Evolutionary conservation across 2,888 invertebrate genomes (phyloP).

Genomic region (Gymnosoma rotundatum): DNA sequence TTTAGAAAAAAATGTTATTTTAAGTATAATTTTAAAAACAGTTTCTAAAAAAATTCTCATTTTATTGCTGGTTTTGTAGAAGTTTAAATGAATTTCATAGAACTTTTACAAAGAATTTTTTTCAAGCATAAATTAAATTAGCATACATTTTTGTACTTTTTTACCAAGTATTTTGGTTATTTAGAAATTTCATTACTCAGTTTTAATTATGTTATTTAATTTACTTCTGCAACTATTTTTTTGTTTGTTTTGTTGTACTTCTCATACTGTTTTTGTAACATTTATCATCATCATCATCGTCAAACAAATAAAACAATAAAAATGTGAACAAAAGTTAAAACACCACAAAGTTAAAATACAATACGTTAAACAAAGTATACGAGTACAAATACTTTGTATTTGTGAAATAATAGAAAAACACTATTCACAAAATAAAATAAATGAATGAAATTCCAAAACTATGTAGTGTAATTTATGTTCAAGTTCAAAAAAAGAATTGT

Average conservation of each 20-base stretch:
- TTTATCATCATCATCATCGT: constrained; percentile 13
- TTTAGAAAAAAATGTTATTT: not conserved
- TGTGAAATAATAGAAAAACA: constrained; percentile 2
- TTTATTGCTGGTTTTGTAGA: not conserved
- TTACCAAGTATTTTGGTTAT: constrained; percentile 14
- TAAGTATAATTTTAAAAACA: constrained; percentile 20
- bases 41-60: not conserved
- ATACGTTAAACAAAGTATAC: no score
- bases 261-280: constrained; percentile 3
- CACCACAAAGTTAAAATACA: not conserved
- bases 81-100: not conserved
- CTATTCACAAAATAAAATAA: not conserved
- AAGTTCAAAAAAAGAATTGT: not conserved
- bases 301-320: constrained; percentile 19
- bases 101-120: not conserved
- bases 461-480: not conserved
- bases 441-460: constrained; percentile 8
- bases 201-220: constrained; percentile 39
- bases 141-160: constrained; percentile 17
- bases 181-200: constrained; percentile 39
- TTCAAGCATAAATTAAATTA: constrained; percentile 33
- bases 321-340: constrained; percentile 3
- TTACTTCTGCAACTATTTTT: not conserved
- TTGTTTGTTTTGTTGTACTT: not conserved
- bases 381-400: not conserved